Percentiles rank a stretch among this genome's conserved stretches.
Conservation (phyloP, 2,888 invertebrate genomes). For the Tetrapedia diversipes region DNA sequence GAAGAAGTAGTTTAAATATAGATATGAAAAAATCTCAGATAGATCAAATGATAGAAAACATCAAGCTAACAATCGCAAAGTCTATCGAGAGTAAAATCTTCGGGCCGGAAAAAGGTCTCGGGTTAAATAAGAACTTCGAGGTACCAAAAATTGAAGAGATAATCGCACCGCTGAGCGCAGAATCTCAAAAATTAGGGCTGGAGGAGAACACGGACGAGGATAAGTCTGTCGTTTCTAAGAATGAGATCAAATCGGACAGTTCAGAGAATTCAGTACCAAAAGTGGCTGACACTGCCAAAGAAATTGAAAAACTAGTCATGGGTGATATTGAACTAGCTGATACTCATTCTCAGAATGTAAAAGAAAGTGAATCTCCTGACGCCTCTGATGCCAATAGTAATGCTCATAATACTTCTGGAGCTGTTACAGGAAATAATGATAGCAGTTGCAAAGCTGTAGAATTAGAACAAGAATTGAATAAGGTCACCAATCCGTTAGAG, state of each 20-base stretch:
- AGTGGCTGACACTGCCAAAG: conserved; percentile 82
- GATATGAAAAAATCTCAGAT: conserved; percentile 79
- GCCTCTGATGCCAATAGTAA: conserved; percentile 53
- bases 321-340: conserved; percentile 78
- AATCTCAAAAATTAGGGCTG: conserved; percentile 76
- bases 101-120: conserved; percentile 74
- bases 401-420: conserved; percentile 45
- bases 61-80: conserved; percentile 79
- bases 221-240: conserved; percentile 69
- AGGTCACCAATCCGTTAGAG: background rate
- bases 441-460: conserved; percentile 13
- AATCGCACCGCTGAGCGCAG: conserved; percentile 77
- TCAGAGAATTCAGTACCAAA: conserved; percentile 79
- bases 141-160: conserved; percentile 79
- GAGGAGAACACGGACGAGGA: conserved; percentile 73
- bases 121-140: conserved; percentile 77
- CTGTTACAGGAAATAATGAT: conserved; percentile 30
- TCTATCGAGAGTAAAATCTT: conserved; percentile 79
- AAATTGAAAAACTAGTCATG: conserved; percentile 83
- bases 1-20: conserved; percentile 79
- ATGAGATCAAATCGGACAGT: conserved; percentile 71
- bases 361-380: conserved; percentile 65
- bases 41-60: conserved; percentile 81
- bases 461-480: background rate
- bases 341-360: conserved; percentile 71